Conservation (phyloP, 1,140 invertebrate species). For the Matsumurasca onukii region DNA sequence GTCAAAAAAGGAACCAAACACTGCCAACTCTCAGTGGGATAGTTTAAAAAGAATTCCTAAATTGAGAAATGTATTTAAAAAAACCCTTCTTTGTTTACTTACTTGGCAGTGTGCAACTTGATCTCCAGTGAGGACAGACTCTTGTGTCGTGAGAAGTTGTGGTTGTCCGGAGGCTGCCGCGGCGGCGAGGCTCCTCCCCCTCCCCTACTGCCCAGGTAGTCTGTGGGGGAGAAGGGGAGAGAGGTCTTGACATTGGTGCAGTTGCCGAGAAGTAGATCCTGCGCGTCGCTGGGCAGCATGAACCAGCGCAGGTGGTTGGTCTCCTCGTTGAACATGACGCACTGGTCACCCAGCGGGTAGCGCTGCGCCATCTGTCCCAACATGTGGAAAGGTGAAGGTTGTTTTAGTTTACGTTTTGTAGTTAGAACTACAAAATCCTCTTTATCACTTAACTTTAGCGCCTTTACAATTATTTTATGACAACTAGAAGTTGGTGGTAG, state of each 20-base stretch:
- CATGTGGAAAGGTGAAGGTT: constrained; percentile 34
- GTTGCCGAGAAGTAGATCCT: constrained; percentile 67
- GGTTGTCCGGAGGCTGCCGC: constrained; percentile 48
- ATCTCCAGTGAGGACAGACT: constrained; percentile 62
- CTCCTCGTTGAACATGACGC: constrained; percentile 64
- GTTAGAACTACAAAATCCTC: too few relatives aligned
- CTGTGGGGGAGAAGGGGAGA: constrained; percentile 67
- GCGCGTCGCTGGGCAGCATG: constrained; percentile 75
- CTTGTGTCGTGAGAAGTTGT: constrained; percentile 54
- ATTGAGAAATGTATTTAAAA: not conserved
- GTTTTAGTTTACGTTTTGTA: too few relatives aligned
- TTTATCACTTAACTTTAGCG: too few relatives aligned
- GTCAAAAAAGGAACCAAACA: too few relatives aligned
- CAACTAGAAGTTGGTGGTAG: too few relatives aligned
- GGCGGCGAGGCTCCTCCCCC: constrained; percentile 33
- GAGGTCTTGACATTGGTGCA: constrained; percentile 72
- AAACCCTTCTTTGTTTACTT: not conserved
- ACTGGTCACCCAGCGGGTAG: constrained; percentile 70
- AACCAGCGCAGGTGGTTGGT: constrained; percentile 79
- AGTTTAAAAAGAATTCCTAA: not conserved
- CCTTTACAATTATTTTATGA: too few relatives aligned
- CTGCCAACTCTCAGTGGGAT: too few relatives aligned
- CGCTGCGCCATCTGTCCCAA: constrained; percentile 67
- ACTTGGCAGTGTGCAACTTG: constrained; percentile 43
- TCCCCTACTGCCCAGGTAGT: constrained; percentile 44